Evolutionary conservation across 2,888 invertebrate species (phyloP).

Genomic region (Agriopis leucophaearia): DNA sequence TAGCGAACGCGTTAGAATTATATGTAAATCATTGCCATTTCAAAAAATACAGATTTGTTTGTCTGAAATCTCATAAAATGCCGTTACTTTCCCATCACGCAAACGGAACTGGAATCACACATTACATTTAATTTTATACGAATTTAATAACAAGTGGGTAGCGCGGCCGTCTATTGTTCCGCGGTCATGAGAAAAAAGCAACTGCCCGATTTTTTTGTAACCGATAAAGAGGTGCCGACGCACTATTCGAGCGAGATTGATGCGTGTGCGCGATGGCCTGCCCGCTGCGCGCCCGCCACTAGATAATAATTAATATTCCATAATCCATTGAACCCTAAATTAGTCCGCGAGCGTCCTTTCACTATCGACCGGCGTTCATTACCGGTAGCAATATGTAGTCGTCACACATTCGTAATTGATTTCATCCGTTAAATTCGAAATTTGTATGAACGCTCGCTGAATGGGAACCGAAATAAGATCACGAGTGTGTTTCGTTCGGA

Average conservation of each 20-base stretch:
- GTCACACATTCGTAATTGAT: constrained; percentile 80
- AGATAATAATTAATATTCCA: constrained; percentile 79
- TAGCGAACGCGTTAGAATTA: constrained; percentile 55
- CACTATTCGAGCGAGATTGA: constrained; percentile 79
- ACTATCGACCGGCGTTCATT: constrained; percentile 57
- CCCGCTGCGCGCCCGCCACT: constrained; percentile 72
- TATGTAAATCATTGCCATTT: constrained; percentile 64
- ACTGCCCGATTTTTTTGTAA: constrained; percentile 72
- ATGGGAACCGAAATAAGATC: constrained; percentile 80
- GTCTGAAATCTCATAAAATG: constrained; percentile 66
- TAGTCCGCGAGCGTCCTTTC: constrained; percentile 62
- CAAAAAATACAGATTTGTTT: constrained; percentile 59
- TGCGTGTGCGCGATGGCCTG: constrained; percentile 75
- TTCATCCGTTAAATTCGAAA: constrained; percentile 80
- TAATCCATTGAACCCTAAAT: constrained; percentile 77
- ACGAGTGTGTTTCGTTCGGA: constrained; percentile 70
- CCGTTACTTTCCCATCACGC: constrained; percentile 82
- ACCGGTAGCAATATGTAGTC: constrained; percentile 76
- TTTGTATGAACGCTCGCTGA: constrained; percentile 79
- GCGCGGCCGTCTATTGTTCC: constrained; percentile 75
- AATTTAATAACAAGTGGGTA: constrained; percentile 85
- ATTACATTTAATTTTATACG: constrained; percentile 86
- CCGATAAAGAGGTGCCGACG: constrained; percentile 85
- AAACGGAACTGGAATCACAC: constrained; percentile 84
- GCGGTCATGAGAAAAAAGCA: constrained; percentile 80